Percentiles rank a stretch among this genome's conserved stretches.
Evolutionary conservation across 2,888 invertebrate genomes (phyloP).

Genomic region (Panzeria rudis): DNA sequence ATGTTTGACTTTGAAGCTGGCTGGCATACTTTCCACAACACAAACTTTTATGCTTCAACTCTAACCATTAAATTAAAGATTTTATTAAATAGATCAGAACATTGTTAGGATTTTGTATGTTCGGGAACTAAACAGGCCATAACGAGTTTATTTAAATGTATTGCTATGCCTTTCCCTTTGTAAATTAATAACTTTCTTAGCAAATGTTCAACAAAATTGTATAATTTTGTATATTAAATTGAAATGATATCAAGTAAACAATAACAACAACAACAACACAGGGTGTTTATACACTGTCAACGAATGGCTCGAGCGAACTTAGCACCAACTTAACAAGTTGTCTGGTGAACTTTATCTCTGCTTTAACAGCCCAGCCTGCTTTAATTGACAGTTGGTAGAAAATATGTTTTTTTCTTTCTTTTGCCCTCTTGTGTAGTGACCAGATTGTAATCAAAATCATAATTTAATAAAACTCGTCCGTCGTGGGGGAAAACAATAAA

Average conservation of each 20-base stretch:
- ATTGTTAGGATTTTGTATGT: background rate
- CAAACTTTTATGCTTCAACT: background rate
- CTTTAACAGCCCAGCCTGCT: background rate
- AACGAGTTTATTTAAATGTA: background rate
- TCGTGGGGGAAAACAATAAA: slow-evolving; percentile 31
- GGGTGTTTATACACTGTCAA: no score
- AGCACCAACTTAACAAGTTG: slow-evolving; percentile 30
- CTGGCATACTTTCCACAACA: background rate
- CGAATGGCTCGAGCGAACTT: slow-evolving; percentile 6
- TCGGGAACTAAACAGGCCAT: background rate
- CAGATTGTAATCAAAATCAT: slow-evolving; percentile 56
- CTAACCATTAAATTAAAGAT: background rate
- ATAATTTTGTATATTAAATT: slow-evolving; percentile 42
- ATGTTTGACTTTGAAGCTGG: slow-evolving; percentile 3
- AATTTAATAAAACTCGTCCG: slow-evolving; percentile 44
- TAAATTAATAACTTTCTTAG: background rate
- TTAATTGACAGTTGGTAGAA: slow-evolving; percentile 17
- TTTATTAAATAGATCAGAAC: background rate
- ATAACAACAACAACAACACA: no score
- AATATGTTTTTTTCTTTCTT: background rate
- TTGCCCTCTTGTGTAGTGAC: slow-evolving; percentile 10
- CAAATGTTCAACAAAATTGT: background rate
- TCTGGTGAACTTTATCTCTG: background rate
- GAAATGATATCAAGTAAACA: slow-evolving; percentile 18
- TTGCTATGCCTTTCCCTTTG: no score